Conservation (phyloP, 2,888 invertebrate species). For the Drosophila tripunctata region DNA sequence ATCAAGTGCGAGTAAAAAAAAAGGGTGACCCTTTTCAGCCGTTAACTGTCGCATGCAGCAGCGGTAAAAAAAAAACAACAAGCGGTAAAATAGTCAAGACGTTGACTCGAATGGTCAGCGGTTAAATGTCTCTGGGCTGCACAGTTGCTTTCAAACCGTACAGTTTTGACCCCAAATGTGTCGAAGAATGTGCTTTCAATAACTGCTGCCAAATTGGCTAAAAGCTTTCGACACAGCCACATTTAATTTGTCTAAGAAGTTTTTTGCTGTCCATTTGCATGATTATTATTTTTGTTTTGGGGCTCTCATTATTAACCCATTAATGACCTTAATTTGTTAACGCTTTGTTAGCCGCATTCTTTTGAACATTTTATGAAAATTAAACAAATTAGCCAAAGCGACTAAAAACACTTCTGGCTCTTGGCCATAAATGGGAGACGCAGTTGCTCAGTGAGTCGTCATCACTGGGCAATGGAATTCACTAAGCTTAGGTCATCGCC, state of each 20-base stretch:
- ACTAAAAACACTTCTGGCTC: conserved; percentile 31
- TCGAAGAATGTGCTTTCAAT: conserved; percentile 45
- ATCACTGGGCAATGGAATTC: conserved; percentile 35
- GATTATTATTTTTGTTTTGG: background rate
- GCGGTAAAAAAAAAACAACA: conserved; percentile 41
- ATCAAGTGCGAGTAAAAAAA: conserved; percentile 57
- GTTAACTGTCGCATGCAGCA: conserved; percentile 65
- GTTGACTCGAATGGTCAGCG: conserved; percentile 32
- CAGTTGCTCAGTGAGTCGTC: conserved; percentile 16
- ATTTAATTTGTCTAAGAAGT: conserved; percentile 46
- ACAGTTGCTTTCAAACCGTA: conserved; percentile 45
- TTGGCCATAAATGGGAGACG: conserved; percentile 38
- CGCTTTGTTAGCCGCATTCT: conserved; percentile 31
- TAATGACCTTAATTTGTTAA: conserved; percentile 54
- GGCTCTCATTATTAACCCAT: conserved; percentile 73
- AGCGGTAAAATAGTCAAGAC: too few species aligned
- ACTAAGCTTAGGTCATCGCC: conserved; percentile 53
- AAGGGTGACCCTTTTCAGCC: conserved; percentile 21
- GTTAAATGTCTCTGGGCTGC: conserved; percentile 24
- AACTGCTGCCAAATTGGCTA: conserved; percentile 22
- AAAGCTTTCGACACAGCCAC: conserved; percentile 16
- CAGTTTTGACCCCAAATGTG: conserved; percentile 35
- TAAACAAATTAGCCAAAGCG: conserved; percentile 54
- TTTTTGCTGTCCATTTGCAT: background rate
- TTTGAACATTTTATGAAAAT: conserved; percentile 29